phyloP scores from a whole-genome alignment of 2,888 invertebrate species.

The Nymphalis polychloros region DNA sequence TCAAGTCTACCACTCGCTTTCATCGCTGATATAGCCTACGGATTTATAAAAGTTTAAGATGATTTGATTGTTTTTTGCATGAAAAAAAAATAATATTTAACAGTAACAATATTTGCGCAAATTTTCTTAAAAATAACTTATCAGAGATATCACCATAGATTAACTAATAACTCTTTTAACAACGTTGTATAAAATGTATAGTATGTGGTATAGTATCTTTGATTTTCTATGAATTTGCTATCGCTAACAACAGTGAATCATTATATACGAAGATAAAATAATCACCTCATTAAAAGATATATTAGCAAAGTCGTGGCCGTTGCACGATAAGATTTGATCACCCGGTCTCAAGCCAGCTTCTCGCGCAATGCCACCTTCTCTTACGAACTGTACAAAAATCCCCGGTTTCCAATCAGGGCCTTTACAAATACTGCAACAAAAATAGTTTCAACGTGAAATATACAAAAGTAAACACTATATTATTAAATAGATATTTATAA shows the following conservation, averaged over 20 bases:
- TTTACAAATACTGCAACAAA: slow-evolving; percentile 86
- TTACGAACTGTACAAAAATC: slow-evolving; percentile 94
- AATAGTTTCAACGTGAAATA: slow-evolving; percentile 2
- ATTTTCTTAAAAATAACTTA: no score
- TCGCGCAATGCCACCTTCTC: slow-evolving; percentile 93
- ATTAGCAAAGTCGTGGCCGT: slow-evolving; percentile 89
- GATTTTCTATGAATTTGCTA: background rate
- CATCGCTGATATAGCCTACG: slow-evolving; percentile 89
- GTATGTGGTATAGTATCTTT: background rate
- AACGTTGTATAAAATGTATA: background rate
- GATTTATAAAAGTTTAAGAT: no score
- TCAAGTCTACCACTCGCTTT: slow-evolving; percentile 89
- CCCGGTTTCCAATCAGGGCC: slow-evolving; percentile 94
- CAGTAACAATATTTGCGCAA: no score
- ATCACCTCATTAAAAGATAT: slow-evolving; percentile 90
- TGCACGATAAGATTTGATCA: slow-evolving; percentile 95
- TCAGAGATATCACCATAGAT: no score
- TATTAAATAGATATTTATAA: no score
- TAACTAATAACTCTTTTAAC: no score
- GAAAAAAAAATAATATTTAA: no score
- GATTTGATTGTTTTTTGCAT: no score
- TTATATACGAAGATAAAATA: slow-evolving; percentile 1
- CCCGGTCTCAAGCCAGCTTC: slow-evolving; percentile 94
- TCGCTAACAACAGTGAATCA: slow-evolving; percentile 6
- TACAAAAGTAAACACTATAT: no score